phyloP scores from a whole-genome alignment of 2,113 vertebrate genomes.

The Trematomus loennbergii region DNA sequence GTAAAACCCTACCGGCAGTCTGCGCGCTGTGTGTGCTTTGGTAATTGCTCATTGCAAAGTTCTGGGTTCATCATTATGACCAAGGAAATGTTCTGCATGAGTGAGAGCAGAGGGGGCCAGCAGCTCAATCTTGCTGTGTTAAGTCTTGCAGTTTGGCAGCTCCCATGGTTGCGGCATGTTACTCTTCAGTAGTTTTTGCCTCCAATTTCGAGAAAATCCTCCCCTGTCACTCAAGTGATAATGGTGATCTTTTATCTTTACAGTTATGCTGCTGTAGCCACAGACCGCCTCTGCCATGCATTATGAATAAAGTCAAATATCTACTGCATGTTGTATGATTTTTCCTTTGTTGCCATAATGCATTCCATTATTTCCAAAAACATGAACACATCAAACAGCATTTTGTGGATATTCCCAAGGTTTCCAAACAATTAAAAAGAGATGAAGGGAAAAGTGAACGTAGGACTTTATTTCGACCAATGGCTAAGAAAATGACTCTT shows the following conservation, averaged over 20 bases:
- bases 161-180: conserved; percentile 9
- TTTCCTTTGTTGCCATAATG: background rate
- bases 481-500: background rate
- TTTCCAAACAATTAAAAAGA: background rate
- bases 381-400: background rate
- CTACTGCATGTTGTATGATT: background rate
- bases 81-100: conserved; percentile 21
- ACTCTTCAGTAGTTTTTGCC: conserved; percentile 40
- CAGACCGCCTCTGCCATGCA: background rate
- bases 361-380: background rate
- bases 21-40: conserved; percentile 23
- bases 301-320: too few relatives aligned
- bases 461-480: background rate
- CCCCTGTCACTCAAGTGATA: conserved; percentile 35
- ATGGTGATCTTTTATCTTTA: conserved; percentile 27
- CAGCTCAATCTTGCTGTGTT: conserved; percentile 42
- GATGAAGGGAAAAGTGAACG: background rate
- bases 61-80: conserved; percentile 24
- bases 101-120: conserved; percentile 21
- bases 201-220: conserved; percentile 31
- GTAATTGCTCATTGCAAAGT: conserved; percentile 42
- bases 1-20: conserved; percentile 21
- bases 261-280: background rate
- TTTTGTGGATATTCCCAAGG: background rate
- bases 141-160: conserved; percentile 46